phyloP scores from a whole-genome alignment of 2,113 vertebrate species.

The Serilophus lunatus region DNA sequence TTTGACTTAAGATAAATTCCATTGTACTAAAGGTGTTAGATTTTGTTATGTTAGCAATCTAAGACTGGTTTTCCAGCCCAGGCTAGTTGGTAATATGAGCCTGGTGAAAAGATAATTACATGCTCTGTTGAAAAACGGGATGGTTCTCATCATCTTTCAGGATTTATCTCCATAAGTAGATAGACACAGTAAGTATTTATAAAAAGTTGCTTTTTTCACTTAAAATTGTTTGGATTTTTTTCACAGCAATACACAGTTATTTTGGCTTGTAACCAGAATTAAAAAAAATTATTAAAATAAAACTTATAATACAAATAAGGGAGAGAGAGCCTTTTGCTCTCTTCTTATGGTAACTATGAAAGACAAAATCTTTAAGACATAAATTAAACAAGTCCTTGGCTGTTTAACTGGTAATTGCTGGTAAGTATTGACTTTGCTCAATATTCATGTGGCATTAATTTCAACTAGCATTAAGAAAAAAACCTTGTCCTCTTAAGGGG shows the following conservation, averaged over 20 bases:
- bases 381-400: neutral
- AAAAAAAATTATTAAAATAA: neutral
- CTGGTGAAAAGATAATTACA: neutral
- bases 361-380: neutral
- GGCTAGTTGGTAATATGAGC: conserved; percentile 14
- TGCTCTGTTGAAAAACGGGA: neutral
- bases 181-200: neutral
- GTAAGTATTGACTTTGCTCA: neutral
- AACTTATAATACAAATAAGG: neutral
- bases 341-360: neutral
- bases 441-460: neutral
- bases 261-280: neutral
- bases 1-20: neutral
- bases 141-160: neutral
- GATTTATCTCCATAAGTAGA: neutral
- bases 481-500: neutral
- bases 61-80: neutral
- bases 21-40: neutral
- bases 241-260: neutral
- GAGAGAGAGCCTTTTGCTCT: neutral
- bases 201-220: neutral
- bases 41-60: neutral
- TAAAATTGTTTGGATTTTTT: neutral
- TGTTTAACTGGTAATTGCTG: neutral
- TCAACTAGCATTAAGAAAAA: neutral